Base-by-base conservation (phyloP, 1,140 invertebrate genomes). In the Panagrolaimus sp. region DNA sequence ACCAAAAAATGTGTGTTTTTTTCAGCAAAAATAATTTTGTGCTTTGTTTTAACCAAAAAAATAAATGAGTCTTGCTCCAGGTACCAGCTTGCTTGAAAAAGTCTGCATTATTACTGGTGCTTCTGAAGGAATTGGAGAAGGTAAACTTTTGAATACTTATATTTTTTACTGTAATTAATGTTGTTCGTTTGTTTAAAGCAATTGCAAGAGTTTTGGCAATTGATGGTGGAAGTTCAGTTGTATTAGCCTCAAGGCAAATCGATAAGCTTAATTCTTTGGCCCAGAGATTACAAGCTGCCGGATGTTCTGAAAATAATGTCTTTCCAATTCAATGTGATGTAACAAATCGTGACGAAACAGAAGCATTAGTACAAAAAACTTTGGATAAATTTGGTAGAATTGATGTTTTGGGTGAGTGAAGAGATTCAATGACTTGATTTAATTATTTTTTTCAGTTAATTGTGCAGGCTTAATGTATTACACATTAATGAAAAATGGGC, bases 401-500 rank as follows among this genome's bases (percentile, higher is more conserved):
- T 43, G 85, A 86, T 72, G 83, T 85, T 43, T 65, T 86, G 12
- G 83, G 32, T 38, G 7, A 38, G n/a, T n/a, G n/a, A n/a, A n/a
- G n/a, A n/a, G n/a, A n/a, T n/a, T n/a, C n/a, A n/a, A n/a, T n/a
- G n/a, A n/a, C n/a, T 38, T 38, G 7, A 38, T 38, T 38, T 38
- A 38, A 38, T 4, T 38, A 38, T 7, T 38, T 38, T 38, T 38
- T 38, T 38, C 2, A 38, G 52, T 86, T n/a, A 86, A 86, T 74
- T 83, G 82, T 76, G 85, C 85, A 68, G 85, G 85, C 8, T 76
- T 83, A 14, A 86, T 86, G 85, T 86, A 84, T 68, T 86, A 85
- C 71, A 83, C 82, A 0, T 66, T 83, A 71, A 83, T 84, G 80
- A 84, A 83, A 65, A 86, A 85, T 69, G 55, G 84, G 17, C 76